Evolutionary conservation across 1,140 invertebrate species (phyloP).

Genomic region (Microvelia longipes): DNA sequence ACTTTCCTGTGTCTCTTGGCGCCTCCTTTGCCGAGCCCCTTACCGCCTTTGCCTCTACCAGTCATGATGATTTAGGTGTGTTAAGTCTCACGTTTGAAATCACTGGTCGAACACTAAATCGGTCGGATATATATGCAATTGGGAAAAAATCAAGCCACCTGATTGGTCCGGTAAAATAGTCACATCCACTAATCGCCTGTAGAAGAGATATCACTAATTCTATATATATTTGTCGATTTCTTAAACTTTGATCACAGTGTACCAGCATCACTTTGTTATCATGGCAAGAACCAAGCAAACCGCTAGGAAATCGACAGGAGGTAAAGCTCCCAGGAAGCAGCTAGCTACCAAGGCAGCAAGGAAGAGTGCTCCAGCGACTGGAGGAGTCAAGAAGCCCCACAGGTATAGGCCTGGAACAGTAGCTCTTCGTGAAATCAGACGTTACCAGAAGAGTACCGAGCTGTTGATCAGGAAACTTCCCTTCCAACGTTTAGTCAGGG

Average conservation of each 20-base stretch:
- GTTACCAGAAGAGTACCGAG: conserved; percentile 75
- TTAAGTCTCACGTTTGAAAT: neutral
- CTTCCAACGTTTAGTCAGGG: conserved; percentile 69
- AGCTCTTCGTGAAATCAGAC: conserved; percentile 68
- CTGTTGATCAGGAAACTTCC: conserved; percentile 66
- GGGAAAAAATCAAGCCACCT: neutral
- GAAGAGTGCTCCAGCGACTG: conserved; percentile 52
- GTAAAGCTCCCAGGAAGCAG: conserved; percentile 75
- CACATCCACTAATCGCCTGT: neutral
- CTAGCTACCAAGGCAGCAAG: conserved; percentile 69
- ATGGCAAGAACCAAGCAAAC: conserved; percentile 82
- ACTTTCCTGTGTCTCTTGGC: conserved; percentile 53
- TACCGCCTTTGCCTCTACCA: conserved; percentile 48
- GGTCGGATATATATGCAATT: neutral
- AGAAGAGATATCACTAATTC: neutral
- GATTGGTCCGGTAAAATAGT: neutral
- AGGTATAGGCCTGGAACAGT: conserved; percentile 66
- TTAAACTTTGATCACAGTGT: neutral
- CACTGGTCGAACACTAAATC: neutral
- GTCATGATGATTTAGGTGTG: conserved; percentile 32
- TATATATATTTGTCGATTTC: neutral
- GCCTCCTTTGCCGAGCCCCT: conserved; percentile 50
- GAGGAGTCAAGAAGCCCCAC: conserved; percentile 63
- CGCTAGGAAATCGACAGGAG: conserved; percentile 67
- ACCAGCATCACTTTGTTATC: too few species aligned